Evolutionary conservation across 1,140 invertebrate species (phyloP), one percentile per base, ranked within the genome.

Genomic region (Formica exsecta): DNA sequence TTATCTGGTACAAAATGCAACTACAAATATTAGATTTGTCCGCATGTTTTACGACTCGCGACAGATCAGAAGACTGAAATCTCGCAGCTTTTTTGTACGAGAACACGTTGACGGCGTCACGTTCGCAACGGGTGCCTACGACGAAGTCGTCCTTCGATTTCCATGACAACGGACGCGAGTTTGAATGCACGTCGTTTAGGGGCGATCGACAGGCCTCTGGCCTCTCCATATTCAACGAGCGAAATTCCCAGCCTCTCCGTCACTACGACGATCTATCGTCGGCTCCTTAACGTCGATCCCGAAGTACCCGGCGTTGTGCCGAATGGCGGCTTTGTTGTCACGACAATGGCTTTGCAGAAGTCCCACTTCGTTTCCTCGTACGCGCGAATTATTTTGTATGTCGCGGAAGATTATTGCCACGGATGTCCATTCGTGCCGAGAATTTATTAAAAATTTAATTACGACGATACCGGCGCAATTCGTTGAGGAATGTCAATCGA

Each of bases 101-200:
- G 70, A 76, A n/a, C 38, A 71, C 73, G 38, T 70, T 51, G 65
- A 81, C 41, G 85, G 51, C 41, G 65, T 81, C 75, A 86, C 85
- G 76, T 81, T 70, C 38, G 77, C 76, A 80, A 81, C 48, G 65
- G 74, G 84, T 81, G 59, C 29, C 64, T 81, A 80, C 89, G 89
- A 79, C 76, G 87, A 84, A 87, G 86, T 81, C 90, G 89, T 92
- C 85, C 89, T 92, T 88, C 91, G 88, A 92, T 92, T 92, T 92
- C 91, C 91, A 92, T 92, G 91, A 92, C 91, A 92, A 92, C 91
- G 90, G 86, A 76, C 77, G 81, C 66, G 85, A 81, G 88, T 66
- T 87, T 92, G 91, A 92, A 92, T 92, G 91, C 88, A 89, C 91
- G 91, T 92, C 91, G 91, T 92, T 92, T 92, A 92, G 91, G 91